Conservation (phyloP, 2,888 invertebrate species). For the Epinotia bilunana region DNA sequence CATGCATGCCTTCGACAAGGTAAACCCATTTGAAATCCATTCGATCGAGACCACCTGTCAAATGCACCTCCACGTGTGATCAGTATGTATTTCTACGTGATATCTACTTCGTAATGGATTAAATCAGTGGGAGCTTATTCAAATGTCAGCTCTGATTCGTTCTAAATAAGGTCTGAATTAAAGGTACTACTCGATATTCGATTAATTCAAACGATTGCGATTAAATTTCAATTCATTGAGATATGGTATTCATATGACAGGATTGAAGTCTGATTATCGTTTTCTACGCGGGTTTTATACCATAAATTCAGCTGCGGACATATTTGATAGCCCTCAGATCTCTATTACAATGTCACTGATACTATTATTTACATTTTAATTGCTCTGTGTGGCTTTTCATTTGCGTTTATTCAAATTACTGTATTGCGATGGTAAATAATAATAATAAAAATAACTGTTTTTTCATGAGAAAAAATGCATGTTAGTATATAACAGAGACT, state of each 20-base stretch:
- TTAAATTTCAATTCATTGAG: not conserved
- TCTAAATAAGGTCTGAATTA: not conserved
- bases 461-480: too few relatives aligned
- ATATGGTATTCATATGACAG: conserved; percentile 9
- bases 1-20: conserved; percentile 1
- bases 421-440: too few relatives aligned
- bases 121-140: not conserved
- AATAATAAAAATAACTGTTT: too few relatives aligned
- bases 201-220: not conserved
- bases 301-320: not conserved
- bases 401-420: too few relatives aligned
- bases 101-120: conserved; percentile 6
- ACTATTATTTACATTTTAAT: not conserved
- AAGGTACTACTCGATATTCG: not conserved
- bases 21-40: conserved; percentile 12
- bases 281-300: not conserved
- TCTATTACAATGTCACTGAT: not conserved
- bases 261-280: not conserved
- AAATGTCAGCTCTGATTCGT: not conserved
- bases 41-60: conserved; percentile 29
- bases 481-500: too few relatives aligned
- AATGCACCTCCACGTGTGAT: conserved; percentile 24
- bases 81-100: conserved; percentile 8
- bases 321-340: not conserved
- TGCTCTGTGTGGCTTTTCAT: not conserved